Evolutionary conservation across 2,113 vertebrate genomes (phyloP).

Genomic region (Lophochroa leadbeateri): DNA sequence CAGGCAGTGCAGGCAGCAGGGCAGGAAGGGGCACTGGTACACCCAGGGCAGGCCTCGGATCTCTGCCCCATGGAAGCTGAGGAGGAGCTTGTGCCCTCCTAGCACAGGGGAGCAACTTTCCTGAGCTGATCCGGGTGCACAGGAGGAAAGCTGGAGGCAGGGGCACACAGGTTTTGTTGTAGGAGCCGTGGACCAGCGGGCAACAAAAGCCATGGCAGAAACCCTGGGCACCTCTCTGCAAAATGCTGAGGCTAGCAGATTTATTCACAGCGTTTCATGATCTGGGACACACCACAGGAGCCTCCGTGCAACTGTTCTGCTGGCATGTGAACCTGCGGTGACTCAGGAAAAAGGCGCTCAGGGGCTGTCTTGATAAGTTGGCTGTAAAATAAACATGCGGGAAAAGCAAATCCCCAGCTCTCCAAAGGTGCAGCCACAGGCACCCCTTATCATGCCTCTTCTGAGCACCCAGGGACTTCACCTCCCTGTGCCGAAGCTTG

Average conservation of each 20-base stretch:
- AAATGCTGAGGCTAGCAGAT: constrained; percentile 9
- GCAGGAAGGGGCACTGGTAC: neutral
- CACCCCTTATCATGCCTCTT: neutral
- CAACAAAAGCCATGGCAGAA: neutral
- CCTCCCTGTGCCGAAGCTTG: neutral
- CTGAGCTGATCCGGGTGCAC: neutral
- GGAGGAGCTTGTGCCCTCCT: neutral
- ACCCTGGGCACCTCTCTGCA: neutral
- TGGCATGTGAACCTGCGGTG: constrained; percentile 25
- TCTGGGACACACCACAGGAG: constrained; percentile 43
- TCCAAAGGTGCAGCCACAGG: neutral
- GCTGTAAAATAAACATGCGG: neutral
- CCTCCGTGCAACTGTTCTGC: constrained; percentile 43
- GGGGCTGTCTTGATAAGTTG: constrained; percentile 7
- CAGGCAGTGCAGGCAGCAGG: neutral
- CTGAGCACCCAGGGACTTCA: neutral
- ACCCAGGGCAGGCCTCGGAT: neutral
- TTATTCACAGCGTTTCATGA: neutral
- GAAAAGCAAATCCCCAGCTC: neutral
- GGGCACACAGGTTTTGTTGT: neutral
- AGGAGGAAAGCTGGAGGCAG: neutral
- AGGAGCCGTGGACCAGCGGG: neutral
- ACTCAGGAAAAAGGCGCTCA: neutral
- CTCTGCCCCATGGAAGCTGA: neutral
- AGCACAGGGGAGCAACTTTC: neutral